Percentiles rank a stretch among this genome's conserved stretches.
Evolutionary conservation across 2,797 vertebrate genomes (phyloP).

Genomic region (Neosalanx taihuensis): DNA sequence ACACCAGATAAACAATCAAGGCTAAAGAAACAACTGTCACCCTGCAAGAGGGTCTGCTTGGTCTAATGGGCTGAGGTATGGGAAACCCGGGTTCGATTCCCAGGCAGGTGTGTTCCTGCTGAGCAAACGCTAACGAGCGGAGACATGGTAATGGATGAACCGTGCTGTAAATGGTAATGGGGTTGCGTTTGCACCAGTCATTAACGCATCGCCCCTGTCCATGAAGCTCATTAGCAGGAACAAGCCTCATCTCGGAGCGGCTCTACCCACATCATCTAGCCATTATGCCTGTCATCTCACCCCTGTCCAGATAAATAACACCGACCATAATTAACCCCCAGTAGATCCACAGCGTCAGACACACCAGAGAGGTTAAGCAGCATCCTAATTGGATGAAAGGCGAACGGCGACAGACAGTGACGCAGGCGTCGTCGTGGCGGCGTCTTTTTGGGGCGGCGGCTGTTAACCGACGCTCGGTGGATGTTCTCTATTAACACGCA

Average conservation of each 20-base stretch:
- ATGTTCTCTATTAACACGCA: conserved; percentile 10
- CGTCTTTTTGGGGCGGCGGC: neutral
- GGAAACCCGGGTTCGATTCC: neutral
- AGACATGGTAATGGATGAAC: neutral
- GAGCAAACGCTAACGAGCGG: neutral
- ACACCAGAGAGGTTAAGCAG: neutral
- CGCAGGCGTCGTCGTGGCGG: neutral
- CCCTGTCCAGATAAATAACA: neutral
- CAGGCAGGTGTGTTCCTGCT: neutral
- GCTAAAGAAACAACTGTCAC: too few species aligned
- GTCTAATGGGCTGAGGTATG: neutral
- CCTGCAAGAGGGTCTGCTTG: neutral
- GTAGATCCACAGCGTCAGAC: neutral
- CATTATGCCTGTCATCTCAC: neutral
- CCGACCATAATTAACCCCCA: neutral
- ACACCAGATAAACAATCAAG: too few species aligned
- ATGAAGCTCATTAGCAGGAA: neutral
- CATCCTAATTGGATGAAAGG: neutral
- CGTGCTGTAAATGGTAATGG: too few species aligned
- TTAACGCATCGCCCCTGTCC: neutral
- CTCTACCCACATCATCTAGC: neutral
- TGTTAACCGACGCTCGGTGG: neutral
- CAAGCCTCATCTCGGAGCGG: neutral
- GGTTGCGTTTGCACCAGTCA: neutral
- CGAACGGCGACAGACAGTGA: neutral